Evolutionary conservation across 1,140 invertebrate genomes (phyloP).

Genomic region (Drosophila gunungcola): DNA sequence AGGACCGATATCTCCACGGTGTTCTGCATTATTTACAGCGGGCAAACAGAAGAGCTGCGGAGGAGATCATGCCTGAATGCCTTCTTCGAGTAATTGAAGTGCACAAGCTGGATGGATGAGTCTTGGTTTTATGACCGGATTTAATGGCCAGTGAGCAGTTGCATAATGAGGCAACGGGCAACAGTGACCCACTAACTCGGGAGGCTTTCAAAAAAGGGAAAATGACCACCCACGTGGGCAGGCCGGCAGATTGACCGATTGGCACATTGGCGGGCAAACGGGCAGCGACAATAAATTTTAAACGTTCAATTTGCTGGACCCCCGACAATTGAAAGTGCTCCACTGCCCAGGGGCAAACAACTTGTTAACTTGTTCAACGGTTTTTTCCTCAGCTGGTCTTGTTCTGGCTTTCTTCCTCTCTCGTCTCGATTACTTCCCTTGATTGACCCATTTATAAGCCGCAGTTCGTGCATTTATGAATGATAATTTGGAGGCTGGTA

Average conservation of each 20-base stretch:
- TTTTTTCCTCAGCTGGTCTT: slow-evolving; percentile 14
- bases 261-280: not conserved
- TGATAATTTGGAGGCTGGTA: slow-evolving; percentile 44
- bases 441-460: slow-evolving; percentile 65
- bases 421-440: slow-evolving; percentile 64
- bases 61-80: slow-evolving; percentile 43
- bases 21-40: slow-evolving; percentile 49
- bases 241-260: not conserved
- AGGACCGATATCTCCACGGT: slow-evolving; percentile 23
- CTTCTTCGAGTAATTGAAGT: slow-evolving; percentile 45
- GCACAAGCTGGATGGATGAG: slow-evolving; percentile 7
- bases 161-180: slow-evolving; percentile 59
- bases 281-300: slow-evolving; percentile 62
- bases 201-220: slow-evolving; percentile 56
- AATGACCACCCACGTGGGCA: slow-evolving; percentile 64
- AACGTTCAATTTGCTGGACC: slow-evolving; percentile 64
- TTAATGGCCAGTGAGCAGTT: slow-evolving; percentile 43
- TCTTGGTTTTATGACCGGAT: slow-evolving; percentile 40
- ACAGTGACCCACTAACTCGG: slow-evolving; percentile 61
- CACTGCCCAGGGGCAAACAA: slow-evolving; percentile 42
- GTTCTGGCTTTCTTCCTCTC: slow-evolving; percentile 20
- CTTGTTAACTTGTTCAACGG: slow-evolving; percentile 67
- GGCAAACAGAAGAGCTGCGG: slow-evolving; percentile 47
- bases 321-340: slow-evolving; percentile 71
- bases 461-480: slow-evolving; percentile 46